phyloP scores from a whole-genome alignment of 2,888 invertebrate genomes.

The Lypha dubia region DNA sequence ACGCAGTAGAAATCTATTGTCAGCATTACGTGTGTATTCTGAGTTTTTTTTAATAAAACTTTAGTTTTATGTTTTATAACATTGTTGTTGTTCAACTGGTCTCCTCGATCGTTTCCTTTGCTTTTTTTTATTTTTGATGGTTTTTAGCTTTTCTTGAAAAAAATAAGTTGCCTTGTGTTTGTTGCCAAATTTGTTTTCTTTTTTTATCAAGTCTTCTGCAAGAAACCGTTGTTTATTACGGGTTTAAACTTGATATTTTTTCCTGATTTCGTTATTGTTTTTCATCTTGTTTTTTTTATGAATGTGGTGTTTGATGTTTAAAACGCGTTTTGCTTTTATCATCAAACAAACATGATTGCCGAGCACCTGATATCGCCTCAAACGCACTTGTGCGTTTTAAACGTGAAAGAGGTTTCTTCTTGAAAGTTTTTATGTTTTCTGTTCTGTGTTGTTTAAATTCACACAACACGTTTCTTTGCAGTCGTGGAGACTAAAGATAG shows the following conservation, averaged over 20 bases:
- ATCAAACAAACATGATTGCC: conserved; percentile 28
- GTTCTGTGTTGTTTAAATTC: not conserved
- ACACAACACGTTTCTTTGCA: conserved; percentile 56
- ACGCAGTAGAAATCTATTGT: not conserved
- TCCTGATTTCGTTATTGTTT: conserved; percentile 17
- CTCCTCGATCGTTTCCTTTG: not conserved
- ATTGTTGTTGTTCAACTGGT: conserved; percentile 12
- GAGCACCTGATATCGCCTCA: conserved; percentile 67
- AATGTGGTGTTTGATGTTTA: not conserved
- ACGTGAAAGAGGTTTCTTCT: conserved; percentile 49
- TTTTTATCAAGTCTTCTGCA: not conserved
- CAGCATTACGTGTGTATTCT: not conserved
- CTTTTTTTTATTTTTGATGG: not conserved
- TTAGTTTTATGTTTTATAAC: conserved; percentile 4
- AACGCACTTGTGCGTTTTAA: conserved; percentile 67
- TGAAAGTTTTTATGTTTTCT: conserved; percentile 3
- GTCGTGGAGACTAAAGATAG: not conserved
- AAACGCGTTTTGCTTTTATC: conserved; percentile 55
- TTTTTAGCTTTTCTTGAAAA: not conserved
- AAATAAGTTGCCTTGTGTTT: conserved; percentile 35
- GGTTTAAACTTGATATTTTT: conserved; percentile 54
- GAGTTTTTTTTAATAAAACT: not conserved
- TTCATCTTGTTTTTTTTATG: not conserved
- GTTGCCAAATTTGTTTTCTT: conserved; percentile 57
- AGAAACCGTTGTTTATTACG: conserved; percentile 63